Evolutionary conservation across 2,797 vertebrate genomes (phyloP).

Genomic region (Sebastes reedi): DNA sequence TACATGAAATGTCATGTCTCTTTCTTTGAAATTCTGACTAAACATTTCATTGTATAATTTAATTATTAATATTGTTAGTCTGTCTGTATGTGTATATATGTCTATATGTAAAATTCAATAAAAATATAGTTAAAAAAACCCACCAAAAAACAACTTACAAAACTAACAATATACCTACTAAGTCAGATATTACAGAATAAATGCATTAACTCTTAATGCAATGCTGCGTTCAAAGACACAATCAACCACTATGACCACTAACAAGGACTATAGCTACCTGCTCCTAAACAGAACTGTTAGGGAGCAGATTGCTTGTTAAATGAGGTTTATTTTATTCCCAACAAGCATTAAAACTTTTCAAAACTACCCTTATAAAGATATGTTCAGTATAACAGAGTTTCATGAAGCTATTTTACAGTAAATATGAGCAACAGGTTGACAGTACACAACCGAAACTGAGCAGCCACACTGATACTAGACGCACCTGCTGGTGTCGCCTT

Average conservation of each 20-base stretch:
- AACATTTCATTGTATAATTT: no score
- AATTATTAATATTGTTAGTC: no score
- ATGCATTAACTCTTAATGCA: background rate
- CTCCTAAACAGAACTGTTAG: background rate
- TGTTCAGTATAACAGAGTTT: background rate
- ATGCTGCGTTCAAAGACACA: background rate
- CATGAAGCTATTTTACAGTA: background rate
- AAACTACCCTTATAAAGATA: background rate
- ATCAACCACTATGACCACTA: background rate
- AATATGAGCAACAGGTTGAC: constrained; percentile 13
- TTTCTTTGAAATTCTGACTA: no score
- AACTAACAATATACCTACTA: background rate
- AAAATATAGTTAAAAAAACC: no score
- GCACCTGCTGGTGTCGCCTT: constrained; percentile 68
- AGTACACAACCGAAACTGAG: constrained; percentile 72
- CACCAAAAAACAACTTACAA: fast-evolving
- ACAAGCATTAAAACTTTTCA: background rate
- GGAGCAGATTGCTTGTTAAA: background rate
- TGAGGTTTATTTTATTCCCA: background rate
- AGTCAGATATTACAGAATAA: background rate
- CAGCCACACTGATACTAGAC: constrained; percentile 45
- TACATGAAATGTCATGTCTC: no score
- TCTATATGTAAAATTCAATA: no score
- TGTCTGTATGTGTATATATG: no score
- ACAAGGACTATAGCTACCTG: background rate